Base-by-base conservation (phyloP, 2,113 vertebrate genomes). In the Malurus alboscapulatus region DNA sequence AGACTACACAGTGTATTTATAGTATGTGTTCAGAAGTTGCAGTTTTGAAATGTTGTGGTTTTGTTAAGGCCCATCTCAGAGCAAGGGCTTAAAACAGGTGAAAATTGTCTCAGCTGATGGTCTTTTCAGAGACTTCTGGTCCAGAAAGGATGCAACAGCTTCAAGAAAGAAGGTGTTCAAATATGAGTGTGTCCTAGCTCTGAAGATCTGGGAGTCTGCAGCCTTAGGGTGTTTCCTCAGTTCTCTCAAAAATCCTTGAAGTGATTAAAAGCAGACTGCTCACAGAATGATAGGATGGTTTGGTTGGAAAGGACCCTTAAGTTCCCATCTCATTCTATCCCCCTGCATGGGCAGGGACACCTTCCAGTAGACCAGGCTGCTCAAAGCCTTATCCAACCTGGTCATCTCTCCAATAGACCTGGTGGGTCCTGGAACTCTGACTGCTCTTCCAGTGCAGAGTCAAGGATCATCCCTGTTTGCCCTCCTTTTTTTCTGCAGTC, bases 1-100 rank as follows among this genome's bases (percentile, higher is more conserved):
- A 85, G 82, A 62, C 62, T 87, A 61, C 25, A 10, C 34, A 21
- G 34, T 79, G 18, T 90, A 91, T 90, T 90, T 95, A 88, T 69
- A 90, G 67, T 34, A 54, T 0, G 0, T 61, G 17, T 61, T 95
- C 84, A 61, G 34, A 91, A 92, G 68, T 29, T 86, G 51, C 19
- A 48, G 58, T 68, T 87, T 94, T 73, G 45, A 94, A 92, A 77
- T 30, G 22, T 84, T 69, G 12, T 84, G 18, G 14, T 10, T 84
- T 58, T 76, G 25, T 12, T 83, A 54, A 83, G 47, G 57, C 30
- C 58, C 5, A 14, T 63, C n/a, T 73, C 34, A 38, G 14, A 66
- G 74, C 20, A 72, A 57, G 54, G 72, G 10, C 19, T 78, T 59
- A 72, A 45, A 27, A 47, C 26, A 66, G 30, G 8, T 24, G 69